Evolutionary conservation across 1,140 invertebrate genomes (phyloP).

Genomic region (Hycleus cichorii): DNA sequence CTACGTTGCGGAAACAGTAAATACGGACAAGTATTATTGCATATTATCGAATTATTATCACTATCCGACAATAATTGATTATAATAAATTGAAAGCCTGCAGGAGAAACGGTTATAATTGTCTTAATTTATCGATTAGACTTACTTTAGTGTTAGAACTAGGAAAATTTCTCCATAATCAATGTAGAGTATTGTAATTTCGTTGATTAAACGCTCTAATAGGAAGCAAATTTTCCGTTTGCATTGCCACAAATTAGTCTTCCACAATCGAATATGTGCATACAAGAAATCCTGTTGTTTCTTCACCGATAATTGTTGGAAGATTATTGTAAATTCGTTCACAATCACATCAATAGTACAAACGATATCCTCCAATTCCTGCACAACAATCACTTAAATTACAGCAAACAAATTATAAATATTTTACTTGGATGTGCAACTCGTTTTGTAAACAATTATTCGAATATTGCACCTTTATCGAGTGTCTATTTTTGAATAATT

Average conservation of each 20-base stretch:
- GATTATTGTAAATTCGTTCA: slow-evolving; percentile 8
- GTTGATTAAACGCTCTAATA: no score
- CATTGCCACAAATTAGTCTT: no score
- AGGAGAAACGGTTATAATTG: background rate
- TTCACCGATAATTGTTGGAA: slow-evolving; percentile 11
- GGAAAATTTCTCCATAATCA: slow-evolving; percentile 1
- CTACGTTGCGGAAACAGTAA: slow-evolving; percentile 47
- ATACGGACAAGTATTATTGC: slow-evolving; percentile 50
- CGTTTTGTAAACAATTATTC: slow-evolving; percentile 17
- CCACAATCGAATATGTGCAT: no score
- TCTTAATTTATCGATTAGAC: background rate
- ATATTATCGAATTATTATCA: slow-evolving; percentile 14
- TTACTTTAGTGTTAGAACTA: background rate
- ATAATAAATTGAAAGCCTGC: no score
- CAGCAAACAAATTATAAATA: background rate
- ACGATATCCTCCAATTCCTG: slow-evolving; percentile 8
- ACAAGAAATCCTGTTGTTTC: slow-evolving; percentile 2
- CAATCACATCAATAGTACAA: slow-evolving; percentile 4
- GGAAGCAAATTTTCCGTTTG: no score
- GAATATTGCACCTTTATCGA: slow-evolving; percentile 15
- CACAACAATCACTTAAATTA: slow-evolving; percentile 17
- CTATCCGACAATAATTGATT: no score
- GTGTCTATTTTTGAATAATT: slow-evolving; percentile 20
- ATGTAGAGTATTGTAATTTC: no score
- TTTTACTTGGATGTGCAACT: slow-evolving; percentile 12